A percentile compares a stretch with the other conserved stretches of the same genome.
Conservation (phyloP, 2,797 vertebrate species). For the Streptopelia turtur region DNA sequence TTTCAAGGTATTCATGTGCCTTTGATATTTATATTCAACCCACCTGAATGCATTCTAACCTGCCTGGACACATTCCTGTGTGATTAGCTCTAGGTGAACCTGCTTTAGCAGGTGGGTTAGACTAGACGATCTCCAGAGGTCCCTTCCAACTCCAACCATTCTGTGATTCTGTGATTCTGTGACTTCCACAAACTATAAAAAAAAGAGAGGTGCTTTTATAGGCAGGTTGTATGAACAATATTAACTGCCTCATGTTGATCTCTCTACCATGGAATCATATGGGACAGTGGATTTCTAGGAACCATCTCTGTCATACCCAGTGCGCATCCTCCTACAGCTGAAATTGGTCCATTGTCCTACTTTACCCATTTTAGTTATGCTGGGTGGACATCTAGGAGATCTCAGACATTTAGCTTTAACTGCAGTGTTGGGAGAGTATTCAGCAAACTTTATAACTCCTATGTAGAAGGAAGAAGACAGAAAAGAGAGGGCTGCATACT, state of each 20-base stretch:
- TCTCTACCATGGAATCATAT: neutral
- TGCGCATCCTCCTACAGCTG: rapidly evolving
- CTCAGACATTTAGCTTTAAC: neutral
- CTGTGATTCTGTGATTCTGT: too few species aligned
- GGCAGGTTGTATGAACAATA: neutral
- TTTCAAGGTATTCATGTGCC: neutral
- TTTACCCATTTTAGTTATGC: neutral
- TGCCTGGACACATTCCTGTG: too few species aligned
- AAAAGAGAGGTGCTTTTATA: neutral
- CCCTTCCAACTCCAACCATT: too few species aligned
- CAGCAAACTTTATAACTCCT: neutral
- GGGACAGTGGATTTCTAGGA: neutral
- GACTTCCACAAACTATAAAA: neutral
- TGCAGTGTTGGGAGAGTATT: neutral
- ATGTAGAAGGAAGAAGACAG: neutral
- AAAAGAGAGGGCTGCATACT: neutral
- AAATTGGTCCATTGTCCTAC: neutral
- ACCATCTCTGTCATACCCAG: rapidly evolving
- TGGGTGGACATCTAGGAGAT: neutral
- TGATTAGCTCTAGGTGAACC: too few species aligned
- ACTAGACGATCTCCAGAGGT: too few species aligned
- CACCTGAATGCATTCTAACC: too few species aligned
- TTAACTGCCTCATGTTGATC: neutral
- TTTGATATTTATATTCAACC: too few species aligned
- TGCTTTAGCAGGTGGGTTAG: too few species aligned